Evolutionary conservation across 2,888 invertebrate species (phyloP).

Genomic region (Barypeithes pellucidus): DNA sequence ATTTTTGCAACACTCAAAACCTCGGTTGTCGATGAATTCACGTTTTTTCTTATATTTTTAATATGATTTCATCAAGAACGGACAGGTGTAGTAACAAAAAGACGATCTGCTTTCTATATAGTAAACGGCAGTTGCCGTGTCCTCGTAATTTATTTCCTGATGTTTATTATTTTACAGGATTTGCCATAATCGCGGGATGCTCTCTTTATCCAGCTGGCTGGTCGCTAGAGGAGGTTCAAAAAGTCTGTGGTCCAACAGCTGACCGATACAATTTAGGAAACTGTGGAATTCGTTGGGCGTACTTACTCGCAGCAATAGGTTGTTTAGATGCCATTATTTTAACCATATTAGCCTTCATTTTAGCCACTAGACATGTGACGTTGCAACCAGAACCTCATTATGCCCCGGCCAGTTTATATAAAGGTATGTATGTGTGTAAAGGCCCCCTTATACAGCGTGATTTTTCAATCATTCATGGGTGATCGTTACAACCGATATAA

Average conservation of each 20-base stretch:
- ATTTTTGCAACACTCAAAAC: no score
- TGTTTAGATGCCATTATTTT: slow-evolving; percentile 89
- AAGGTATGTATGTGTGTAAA: no score
- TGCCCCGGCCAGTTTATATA: slow-evolving; percentile 75
- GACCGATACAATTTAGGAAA: slow-evolving; percentile 85
- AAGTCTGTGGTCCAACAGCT: slow-evolving; percentile 87
- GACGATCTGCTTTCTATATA: no score
- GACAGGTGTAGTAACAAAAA: no score
- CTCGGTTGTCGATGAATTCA: no score
- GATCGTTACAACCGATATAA: no score
- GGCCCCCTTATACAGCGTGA: no score
- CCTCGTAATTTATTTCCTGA: no score
- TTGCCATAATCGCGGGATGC: slow-evolving; percentile 91
- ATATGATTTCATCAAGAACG: no score
- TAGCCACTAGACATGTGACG: slow-evolving; percentile 91
- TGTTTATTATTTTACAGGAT: slow-evolving; percentile 74
- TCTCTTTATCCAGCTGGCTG: slow-evolving; percentile 93
- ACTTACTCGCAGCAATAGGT: slow-evolving; percentile 92
- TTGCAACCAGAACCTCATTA: slow-evolving; percentile 87
- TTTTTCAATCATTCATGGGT: no score
- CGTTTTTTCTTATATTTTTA: no score
- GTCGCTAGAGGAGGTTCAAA: slow-evolving; percentile 86
- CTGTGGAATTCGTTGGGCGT: slow-evolving; percentile 95
- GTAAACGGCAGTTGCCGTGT: no score
- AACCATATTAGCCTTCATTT: slow-evolving; percentile 92